These are phyloP conservation scores for Oriolus oriolus DNA, from an alignment of 2,113 vertebrate genomes.

Conservation along the genomic window DNA sequence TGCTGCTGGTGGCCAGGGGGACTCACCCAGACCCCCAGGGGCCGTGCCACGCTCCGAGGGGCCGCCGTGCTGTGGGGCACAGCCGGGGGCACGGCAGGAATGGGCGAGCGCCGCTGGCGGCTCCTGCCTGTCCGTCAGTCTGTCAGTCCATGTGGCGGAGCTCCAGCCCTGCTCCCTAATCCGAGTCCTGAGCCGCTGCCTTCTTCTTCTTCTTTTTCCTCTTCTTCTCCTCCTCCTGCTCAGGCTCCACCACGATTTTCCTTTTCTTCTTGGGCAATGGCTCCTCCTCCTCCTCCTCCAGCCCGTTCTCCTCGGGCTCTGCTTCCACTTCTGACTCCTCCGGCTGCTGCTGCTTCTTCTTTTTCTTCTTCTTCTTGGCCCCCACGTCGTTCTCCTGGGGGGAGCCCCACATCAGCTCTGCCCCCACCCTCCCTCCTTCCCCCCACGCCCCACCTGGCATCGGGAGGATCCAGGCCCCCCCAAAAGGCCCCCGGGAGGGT, in stretches of 20 bases:
- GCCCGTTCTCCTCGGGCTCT: constrained; percentile 61
- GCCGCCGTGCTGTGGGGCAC: not conserved
- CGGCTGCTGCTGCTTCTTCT: not conserved
- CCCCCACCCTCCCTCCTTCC: no score
- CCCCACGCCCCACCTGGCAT: no score
- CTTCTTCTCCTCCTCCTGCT: not conserved
- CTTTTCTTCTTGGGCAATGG: constrained; percentile 49
- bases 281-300: constrained; percentile 1
- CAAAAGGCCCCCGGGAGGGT: not conserved
- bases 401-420: not conserved
- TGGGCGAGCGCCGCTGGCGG: fast-evolving
- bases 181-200: not conserved
- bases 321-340: not conserved
- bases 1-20: not conserved
- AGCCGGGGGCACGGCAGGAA: fast-evolving
- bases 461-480: not conserved
- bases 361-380: constrained; percentile 75
- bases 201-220: constrained; percentile 51
- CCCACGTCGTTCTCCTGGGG: constrained; percentile 42
- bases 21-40: not conserved
- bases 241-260: fast-evolving
- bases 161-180: not conserved
- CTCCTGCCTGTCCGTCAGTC: not conserved
- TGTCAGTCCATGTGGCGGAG: fast-evolving
- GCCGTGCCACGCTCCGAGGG: fast-evolving